These are phyloP conservation scores for Chorisops tibialis DNA, from an alignment of 2,888 invertebrate species.

Conservation along the genomic window DNA sequence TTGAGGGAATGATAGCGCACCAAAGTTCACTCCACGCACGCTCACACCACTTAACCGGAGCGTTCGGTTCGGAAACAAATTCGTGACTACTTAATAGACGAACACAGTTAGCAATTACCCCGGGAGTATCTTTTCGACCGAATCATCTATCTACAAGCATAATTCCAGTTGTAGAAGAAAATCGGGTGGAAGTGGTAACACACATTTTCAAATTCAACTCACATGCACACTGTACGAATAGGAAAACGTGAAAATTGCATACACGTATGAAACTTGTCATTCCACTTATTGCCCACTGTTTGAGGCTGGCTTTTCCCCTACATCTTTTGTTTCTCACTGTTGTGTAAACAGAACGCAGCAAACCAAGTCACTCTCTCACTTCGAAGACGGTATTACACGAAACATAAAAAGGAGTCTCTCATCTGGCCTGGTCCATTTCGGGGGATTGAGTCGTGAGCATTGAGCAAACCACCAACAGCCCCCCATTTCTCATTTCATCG, in stretches of 20 bases:
- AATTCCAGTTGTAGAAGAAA: background rate
- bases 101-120: slow-evolving; percentile 22
- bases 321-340: no score
- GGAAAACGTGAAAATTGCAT: no score
- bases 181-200: slow-evolving; percentile 11
- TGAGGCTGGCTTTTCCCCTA: no score
- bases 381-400: no score
- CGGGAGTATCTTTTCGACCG: background rate
- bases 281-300: no score
- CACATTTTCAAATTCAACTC: background rate
- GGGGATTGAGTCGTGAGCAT: no score
- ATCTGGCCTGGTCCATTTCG: no score
- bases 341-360: no score
- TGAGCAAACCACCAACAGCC: slow-evolving; percentile 1
- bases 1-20: slow-evolving; percentile 10
- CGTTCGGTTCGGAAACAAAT: slow-evolving; percentile 32
- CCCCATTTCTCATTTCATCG: slow-evolving; percentile 4
- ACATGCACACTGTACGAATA: no score
- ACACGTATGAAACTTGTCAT: no score
- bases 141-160: background rate
- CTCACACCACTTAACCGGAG: slow-evolving; percentile 29
- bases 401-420: no score
- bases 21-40: slow-evolving; percentile 22
- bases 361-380: no score
- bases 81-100: slow-evolving; percentile 31